phyloP scores from a whole-genome alignment of 2,888 invertebrate genomes.

The Eretmocerus hayati region DNA sequence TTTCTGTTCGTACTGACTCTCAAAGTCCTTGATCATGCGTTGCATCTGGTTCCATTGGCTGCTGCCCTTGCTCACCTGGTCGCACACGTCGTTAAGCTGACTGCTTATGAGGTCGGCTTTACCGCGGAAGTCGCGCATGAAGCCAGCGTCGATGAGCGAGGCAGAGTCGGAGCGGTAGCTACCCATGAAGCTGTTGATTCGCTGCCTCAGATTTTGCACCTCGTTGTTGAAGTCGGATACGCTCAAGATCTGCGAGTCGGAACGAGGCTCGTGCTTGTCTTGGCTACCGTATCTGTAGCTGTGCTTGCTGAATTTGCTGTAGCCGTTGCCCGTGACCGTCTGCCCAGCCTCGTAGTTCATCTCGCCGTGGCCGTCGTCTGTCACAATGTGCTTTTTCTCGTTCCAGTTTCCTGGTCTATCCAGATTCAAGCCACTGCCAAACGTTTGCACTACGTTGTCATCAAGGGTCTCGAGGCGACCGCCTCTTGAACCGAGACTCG shows the following conservation, averaged over 20 bases:
- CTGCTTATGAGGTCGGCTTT: constrained; percentile 9
- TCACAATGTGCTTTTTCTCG: constrained; percentile 33
- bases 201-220: background rate
- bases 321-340: constrained; percentile 21
- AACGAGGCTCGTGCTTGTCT: constrained; percentile 3
- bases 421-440: background rate
- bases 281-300: constrained; percentile 17
- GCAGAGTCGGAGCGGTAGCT: constrained; percentile 5
- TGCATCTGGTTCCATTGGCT: constrained; percentile 13
- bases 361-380: constrained; percentile 32
- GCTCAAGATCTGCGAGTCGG: constrained; percentile 14
- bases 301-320: constrained; percentile 13
- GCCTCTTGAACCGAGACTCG: background rate
- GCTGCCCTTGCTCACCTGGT: constrained; percentile 11
- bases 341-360: constrained; percentile 35
- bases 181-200: constrained; percentile 15
- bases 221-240: constrained; percentile 7
- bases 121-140: constrained; percentile 10
- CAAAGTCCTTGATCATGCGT: constrained; percentile 10
- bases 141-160: background rate
- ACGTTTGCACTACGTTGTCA: background rate
- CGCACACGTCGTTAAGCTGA: constrained; percentile 15
- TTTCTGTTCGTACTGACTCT: constrained; percentile 9
- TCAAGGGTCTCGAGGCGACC: background rate
- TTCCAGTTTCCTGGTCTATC: constrained; percentile 33